Evolutionary conservation across 2,113 vertebrate genomes (phyloP).

Genomic region (Puntigrus tetrazona): DNA sequence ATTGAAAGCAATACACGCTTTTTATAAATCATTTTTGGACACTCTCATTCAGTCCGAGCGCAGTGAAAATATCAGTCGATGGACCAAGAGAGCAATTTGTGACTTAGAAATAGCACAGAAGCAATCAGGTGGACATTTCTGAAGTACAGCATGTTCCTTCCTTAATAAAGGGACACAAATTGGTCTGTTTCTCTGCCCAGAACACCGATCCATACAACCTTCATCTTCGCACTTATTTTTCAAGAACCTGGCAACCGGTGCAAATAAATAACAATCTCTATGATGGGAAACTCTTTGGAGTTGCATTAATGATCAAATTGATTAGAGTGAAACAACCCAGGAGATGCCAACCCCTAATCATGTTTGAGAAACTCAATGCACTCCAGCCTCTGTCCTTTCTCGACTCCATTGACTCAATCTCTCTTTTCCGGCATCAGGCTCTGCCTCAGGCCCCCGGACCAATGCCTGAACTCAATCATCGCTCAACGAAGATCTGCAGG

Average conservation of each 20-base stretch:
- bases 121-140: constrained; percentile 14
- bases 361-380: constrained; percentile 11
- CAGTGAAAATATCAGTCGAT: constrained; percentile 1
- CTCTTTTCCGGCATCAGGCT: constrained; percentile 20
- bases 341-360: constrained; percentile 31
- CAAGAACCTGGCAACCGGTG: not conserved
- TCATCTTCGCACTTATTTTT: constrained; percentile 18
- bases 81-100: constrained; percentile 17
- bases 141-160: constrained; percentile 24
- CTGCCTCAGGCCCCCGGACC: constrained; percentile 53
- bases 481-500: constrained; percentile 67
- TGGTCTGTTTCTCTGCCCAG: constrained; percentile 7
- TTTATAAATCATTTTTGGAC: constrained; percentile 22
- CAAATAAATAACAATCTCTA: constrained; percentile 35
- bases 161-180: constrained; percentile 39
- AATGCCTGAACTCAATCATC: constrained; percentile 28
- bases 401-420: not conserved
- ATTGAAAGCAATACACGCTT: not conserved
- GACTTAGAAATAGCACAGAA: not conserved
- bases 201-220: not conserved
- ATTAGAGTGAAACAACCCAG: constrained; percentile 9
- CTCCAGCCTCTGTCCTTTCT: not conserved
- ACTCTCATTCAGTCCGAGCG: not conserved
- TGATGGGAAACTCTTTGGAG: constrained; percentile 31
- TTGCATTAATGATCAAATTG: constrained; percentile 36